Evolutionary conservation across 2,888 invertebrate species (phyloP), one percentile per base, ranked within the genome.

Genomic region (Machimus atricapillus): DNA sequence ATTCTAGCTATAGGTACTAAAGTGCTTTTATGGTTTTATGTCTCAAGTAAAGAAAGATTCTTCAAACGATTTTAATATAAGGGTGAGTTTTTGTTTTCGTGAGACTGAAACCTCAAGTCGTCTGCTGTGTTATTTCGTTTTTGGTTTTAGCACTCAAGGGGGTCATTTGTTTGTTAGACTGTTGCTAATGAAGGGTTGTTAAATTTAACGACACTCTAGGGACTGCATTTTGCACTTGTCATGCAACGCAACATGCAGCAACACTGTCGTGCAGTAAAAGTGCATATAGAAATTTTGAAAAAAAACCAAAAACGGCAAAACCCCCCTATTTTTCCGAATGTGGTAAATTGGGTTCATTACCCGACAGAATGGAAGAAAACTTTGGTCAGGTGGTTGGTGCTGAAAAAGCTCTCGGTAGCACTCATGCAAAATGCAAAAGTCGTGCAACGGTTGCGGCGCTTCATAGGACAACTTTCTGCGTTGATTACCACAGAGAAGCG

Each of bases 341-440:
- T 9, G 19, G 19, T 19, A 12, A 76, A 31, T 34, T 37, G 37
- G 37, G 37, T 76, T 76, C 76, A 76, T 37, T 76, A 76, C 19
- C 76, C 34, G 37, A 19, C 12, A 37, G 37, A 46, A 76, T 31
- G 34, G 2, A 76, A 9, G 14, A 76, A 76, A 76, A 34, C 2
- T n/a, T 37, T 76, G 76, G 27, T 12, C 23, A 66, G 23, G 23
- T 66, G 66, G 19, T 66, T 66, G 76, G 5, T 6, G 37, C 34
- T n/a, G 34, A 16, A 43, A 78, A 78, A 78, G n/a, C 52, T 79
- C 52, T 46, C 14, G 27, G 31, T n/a, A 31, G 52, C 43, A 78
- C 31, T 46, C 52, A 79, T 79, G 79, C 52, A 79, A 79, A 46
- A 79, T 79, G 52, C 52, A 79, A 52, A 79, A 46, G 52, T 52